Percentiles rank a stretch among this genome's conserved stretches.
phyloP scores from a whole-genome alignment of 2,797 vertebrate species.

The Mionectes olivaceus region DNA sequence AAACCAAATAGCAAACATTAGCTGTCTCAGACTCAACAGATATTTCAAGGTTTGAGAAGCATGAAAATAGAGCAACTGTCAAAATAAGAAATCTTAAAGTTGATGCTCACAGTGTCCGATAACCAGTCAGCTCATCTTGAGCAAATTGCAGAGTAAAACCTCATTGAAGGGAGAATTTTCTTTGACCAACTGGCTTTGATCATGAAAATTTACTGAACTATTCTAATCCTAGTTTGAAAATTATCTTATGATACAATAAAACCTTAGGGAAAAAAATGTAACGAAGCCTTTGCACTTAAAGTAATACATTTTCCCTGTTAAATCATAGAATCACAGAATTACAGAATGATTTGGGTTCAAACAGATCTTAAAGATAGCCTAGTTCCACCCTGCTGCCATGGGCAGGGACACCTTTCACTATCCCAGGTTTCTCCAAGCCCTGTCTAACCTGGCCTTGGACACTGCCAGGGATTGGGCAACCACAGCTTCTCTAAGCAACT shows the following conservation, averaged over 20 bases:
- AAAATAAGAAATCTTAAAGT: neutral
- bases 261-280: neutral
- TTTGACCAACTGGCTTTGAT: neutral
- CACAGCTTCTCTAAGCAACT: neutral
- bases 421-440: neutral
- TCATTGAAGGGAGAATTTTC: neutral
- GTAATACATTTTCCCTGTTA: rapidly evolving
- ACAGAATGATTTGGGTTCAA: neutral
- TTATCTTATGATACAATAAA: neutral
- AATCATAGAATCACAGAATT: neutral
- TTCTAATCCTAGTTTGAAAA: neutral
- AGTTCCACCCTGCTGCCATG: rapidly evolving
- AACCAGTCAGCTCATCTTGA: neutral
- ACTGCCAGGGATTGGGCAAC: neutral
- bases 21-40: neutral
- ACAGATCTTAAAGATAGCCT: rapidly evolving
- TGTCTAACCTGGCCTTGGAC: rapidly evolving
- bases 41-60: neutral
- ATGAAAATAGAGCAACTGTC: neutral
- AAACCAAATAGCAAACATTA: neutral
- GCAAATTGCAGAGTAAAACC: neutral
- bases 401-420: neutral
- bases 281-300: rapidly evolving
- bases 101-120: neutral
- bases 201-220: neutral